Evolutionary conservation across 2,797 vertebrate genomes (phyloP), one percentile per base, ranked within the genome.

Genomic region (Molossus molossus): DNA sequence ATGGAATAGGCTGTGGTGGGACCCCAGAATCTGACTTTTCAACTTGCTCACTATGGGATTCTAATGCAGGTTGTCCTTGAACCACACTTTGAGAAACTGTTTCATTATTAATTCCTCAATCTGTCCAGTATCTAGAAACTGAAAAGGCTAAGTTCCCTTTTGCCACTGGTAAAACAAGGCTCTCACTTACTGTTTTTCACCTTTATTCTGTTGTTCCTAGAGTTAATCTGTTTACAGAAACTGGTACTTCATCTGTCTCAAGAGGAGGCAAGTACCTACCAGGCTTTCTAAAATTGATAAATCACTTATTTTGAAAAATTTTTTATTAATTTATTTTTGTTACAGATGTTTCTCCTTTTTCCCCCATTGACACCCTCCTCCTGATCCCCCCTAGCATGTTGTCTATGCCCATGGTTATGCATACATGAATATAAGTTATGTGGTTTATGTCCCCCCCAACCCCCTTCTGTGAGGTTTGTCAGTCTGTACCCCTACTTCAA

Each of bases 201-300:
- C 6, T 92, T 92, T 77, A 55, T 90, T 92, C 62, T 75, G 60
- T 90, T 29, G 75, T 83, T 96, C 48, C 40, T 80, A 73, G 27
- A 93, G 75, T 87, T 92, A 86, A 88, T 83, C 9, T 91, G 79
- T 53, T 96, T 89, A 75, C 37, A 94, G 60, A 93, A 92, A 86
- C 62, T 55, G 53, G 57, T 93, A 93, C n/a, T 82, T 88, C 60
- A 96, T 80, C 48, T 87, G 75, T 89, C 55, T 37, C 40, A 94
- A 83, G 70, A 96, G 55, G 40, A 94, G 70, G 37, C 23, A 77
- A 45, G 27, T 80, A 87, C 3, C 69, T 75, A 94, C 21, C 15
- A 90, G 48, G 40, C 55, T 94, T 75, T 93, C 23, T 87, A 75
- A 95, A 94, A 93, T 76, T 50, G 84, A 58, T 23, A 94, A 92